phyloP scores from a whole-genome alignment of 2,797 vertebrate genomes.

The Lagorchestes hirsutus region DNA sequence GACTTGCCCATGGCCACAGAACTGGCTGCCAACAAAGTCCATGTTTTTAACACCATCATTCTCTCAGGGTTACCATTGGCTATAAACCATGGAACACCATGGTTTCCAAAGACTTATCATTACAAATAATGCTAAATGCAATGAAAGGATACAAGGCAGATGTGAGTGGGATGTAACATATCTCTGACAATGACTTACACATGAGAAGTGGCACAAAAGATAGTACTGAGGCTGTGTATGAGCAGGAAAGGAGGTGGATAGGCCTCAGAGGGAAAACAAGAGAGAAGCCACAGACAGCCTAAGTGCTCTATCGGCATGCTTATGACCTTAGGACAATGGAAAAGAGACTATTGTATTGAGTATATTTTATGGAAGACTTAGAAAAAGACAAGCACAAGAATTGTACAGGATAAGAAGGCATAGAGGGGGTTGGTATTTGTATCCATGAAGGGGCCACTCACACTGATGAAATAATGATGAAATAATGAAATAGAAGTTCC shows the following conservation, averaged over 20 bases:
- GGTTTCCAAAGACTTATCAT: neutral
- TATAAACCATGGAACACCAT: neutral
- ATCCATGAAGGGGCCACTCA: neutral
- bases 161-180: neutral
- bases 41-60: neutral
- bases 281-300: neutral
- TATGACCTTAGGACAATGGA: neutral
- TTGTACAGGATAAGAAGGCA: neutral
- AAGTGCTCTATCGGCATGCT: neutral
- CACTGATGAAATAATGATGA: neutral
- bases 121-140: neutral
- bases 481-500: neutral
- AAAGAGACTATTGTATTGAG: neutral
- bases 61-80: neutral
- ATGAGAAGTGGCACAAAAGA: neutral
- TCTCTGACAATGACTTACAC: neutral
- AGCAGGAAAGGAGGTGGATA: neutral
- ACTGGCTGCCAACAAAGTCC: neutral
- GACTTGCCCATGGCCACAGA: too few species aligned
- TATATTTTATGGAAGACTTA: neutral
- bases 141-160: neutral
- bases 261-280: neutral
- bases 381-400: neutral
- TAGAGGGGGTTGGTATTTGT: neutral
- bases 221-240: neutral